Evolutionary conservation across 2,113 vertebrate species (phyloP).

Genomic region (Mormoops blainvillei): DNA sequence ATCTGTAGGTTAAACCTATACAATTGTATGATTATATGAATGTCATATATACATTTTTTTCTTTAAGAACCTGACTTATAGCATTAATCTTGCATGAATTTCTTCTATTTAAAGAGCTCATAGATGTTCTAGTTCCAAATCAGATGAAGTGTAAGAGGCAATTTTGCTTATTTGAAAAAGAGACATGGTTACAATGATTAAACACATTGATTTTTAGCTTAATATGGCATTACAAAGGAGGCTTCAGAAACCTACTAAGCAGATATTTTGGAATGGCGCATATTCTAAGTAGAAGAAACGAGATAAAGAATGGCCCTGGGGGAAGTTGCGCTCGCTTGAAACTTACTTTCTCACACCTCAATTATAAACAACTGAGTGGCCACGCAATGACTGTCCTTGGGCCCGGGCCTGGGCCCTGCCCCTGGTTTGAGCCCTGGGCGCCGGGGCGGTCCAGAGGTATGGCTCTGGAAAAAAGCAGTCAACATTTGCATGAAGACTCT

Average conservation of each 20-base stretch:
- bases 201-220: conserved; percentile 40
- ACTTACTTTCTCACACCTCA: neutral
- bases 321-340: neutral
- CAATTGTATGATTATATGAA: neutral
- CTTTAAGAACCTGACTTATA: neutral
- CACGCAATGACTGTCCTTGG: neutral
- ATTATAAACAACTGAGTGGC: neutral
- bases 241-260: neutral
- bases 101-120: neutral
- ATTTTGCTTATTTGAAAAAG: conserved; percentile 2
- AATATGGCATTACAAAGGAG: conserved; percentile 19
- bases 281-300: neutral
- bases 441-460: neutral
- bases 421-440: neutral
- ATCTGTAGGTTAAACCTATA: neutral
- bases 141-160: neutral
- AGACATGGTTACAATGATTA: neutral
- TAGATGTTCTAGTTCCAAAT: neutral
- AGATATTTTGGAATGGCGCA: conserved; percentile 39
- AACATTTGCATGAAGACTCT: neutral
- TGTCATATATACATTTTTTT: neutral
- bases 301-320: neutral
- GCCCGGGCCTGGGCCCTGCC: neutral
- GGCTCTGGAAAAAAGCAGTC: neutral
- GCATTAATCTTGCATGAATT: neutral